Evolutionary conservation across 2,113 vertebrate species (phyloP).

Genomic region (Camelus bactrianus): DNA sequence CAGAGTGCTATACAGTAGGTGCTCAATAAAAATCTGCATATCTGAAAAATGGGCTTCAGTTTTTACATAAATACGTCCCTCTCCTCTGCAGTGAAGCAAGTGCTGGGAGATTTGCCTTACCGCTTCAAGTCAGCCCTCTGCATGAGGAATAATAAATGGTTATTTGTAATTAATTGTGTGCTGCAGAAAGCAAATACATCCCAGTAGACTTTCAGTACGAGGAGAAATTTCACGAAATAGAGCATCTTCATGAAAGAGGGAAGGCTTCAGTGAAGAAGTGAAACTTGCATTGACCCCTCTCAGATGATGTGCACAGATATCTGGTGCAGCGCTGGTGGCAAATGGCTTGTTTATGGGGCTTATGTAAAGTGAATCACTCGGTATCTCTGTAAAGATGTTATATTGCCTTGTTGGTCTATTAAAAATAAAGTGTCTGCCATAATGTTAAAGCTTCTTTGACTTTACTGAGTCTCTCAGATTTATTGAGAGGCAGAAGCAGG

Average conservation of each 20-base stretch:
- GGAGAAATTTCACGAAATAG: neutral
- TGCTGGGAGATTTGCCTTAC: neutral
- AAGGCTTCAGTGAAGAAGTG: neutral
- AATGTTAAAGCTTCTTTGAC: neutral
- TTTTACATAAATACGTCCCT: neutral
- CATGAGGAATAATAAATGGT: neutral
- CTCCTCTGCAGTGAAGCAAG: neutral
- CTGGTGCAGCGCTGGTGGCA: neutral
- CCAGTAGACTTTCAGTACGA: neutral
- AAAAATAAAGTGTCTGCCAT: conserved; percentile 47
- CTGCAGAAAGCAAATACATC: neutral
- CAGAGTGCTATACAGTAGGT: neutral
- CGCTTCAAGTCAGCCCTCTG: neutral
- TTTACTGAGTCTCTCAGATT: neutral
- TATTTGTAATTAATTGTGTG: conserved; percentile 34
- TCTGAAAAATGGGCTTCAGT: neutral
- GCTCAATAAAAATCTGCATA: neutral
- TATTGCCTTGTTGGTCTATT: neutral
- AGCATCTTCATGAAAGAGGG: neutral
- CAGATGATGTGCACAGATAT: neutral
- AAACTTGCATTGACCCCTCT: neutral
- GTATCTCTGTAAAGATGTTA: neutral
- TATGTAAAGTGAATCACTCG: neutral
- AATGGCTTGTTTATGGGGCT: neutral
- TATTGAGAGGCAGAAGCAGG: neutral